Percentiles rank a stretch among this genome's conserved stretches.
These are phyloP conservation scores for Gymnocephalus cernua DNA, from an alignment of 2,113 vertebrate species.

Conservation along the genomic window DNA sequence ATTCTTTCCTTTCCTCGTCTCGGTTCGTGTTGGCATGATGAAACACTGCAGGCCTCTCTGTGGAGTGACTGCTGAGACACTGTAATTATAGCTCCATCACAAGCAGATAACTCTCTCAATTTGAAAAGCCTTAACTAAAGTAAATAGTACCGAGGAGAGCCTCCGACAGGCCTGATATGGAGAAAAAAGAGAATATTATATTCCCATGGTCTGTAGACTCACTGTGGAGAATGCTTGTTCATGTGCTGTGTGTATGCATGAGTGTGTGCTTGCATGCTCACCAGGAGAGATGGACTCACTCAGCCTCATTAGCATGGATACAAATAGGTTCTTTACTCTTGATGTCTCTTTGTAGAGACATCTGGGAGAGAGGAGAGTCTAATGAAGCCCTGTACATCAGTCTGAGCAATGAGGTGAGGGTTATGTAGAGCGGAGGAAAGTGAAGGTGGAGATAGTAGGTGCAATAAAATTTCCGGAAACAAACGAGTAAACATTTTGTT, in stretches of 20 bases:
- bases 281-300: conserved; percentile 57
- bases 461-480: conserved; percentile 34
- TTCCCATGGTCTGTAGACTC: conserved; percentile 42
- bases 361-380: conserved; percentile 45
- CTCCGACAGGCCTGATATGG: conserved; percentile 41
- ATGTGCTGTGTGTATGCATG: conserved; percentile 10
- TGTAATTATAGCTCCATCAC: conserved; percentile 63
- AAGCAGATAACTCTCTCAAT: conserved; percentile 58
- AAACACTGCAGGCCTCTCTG: conserved; percentile 35
- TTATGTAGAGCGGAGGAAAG: conserved; percentile 7
- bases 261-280: conserved; percentile 25
- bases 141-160: conserved; percentile 51
- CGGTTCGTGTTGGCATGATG: conserved; percentile 35
- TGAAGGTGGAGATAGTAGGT: background rate
- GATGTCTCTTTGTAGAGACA: conserved; percentile 55
- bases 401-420: conserved; percentile 33
- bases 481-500: conserved; percentile 42
- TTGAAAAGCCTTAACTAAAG: conserved; percentile 55
- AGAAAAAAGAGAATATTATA: conserved; percentile 62
- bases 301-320: conserved; percentile 66
- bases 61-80: conserved; percentile 29
- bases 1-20: background rate
- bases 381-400: conserved; percentile 48
- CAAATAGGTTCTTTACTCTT: conserved; percentile 56
- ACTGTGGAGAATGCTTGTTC: conserved; percentile 8